Evolutionary conservation across 2,888 invertebrate genomes (phyloP).

Genomic region (Autographa gamma): DNA sequence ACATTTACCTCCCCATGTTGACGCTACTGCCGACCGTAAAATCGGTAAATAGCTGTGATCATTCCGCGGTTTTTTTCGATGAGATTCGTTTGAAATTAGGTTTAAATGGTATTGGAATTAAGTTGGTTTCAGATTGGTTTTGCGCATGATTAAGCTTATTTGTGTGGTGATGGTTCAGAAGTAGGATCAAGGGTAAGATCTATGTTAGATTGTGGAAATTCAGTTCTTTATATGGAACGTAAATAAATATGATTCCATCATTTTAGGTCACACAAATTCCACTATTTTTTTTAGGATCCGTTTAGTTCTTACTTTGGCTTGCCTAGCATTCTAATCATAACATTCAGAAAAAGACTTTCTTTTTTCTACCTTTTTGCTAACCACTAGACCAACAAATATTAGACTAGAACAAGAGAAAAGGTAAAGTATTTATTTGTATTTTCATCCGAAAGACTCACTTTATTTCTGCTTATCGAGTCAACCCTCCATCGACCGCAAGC

Average conservation of each 20-base stretch:
- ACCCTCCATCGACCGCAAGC: neutral
- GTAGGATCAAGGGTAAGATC: neutral
- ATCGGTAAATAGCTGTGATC: conserved; percentile 14
- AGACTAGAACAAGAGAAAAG: no score
- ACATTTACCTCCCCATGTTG: conserved; percentile 56
- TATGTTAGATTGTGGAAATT: neutral
- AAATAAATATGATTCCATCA: no score
- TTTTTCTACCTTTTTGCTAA: no score
- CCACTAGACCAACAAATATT: no score
- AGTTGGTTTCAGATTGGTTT: neutral
- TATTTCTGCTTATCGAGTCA: neutral
- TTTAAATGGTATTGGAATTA: neutral
- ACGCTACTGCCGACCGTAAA: conserved; percentile 24
- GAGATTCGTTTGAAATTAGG: neutral
- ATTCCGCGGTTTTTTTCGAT: conserved; percentile 16
- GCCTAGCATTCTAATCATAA: no score
- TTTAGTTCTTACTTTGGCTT: no score
- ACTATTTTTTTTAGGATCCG: no score
- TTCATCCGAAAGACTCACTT: neutral
- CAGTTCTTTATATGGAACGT: no score
- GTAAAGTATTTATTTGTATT: no score
- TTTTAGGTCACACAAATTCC: no score
- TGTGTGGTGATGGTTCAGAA: neutral
- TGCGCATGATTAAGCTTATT: neutral
- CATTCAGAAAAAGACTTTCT: no score